Percentiles rank a stretch among this genome's conserved stretches.
phyloP scores from a whole-genome alignment of 1,140 invertebrate genomes.

The Latrodectus geometricus region DNA sequence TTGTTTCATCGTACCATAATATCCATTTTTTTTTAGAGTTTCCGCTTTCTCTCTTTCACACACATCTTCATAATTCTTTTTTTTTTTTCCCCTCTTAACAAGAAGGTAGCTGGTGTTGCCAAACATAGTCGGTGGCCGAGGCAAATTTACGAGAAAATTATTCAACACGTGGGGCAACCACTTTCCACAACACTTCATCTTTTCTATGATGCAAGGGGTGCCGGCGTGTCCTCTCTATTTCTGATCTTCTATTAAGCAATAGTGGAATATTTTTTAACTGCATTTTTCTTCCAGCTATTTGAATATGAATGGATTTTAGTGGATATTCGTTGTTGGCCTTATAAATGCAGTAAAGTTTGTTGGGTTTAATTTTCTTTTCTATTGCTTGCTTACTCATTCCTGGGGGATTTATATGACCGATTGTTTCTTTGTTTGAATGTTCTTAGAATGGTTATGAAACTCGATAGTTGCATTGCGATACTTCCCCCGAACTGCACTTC shows the following conservation, averaged over 20 bases:
- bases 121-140: background rate
- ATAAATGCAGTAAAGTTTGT: too few species aligned
- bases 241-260: slow-evolving; percentile 5
- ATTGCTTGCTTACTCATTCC: too few species aligned
- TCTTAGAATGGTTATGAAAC: too few species aligned
- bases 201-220: slow-evolving; percentile 4
- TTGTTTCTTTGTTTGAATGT: too few species aligned
- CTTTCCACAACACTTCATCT: background rate
- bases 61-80: background rate
- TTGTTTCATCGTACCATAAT: background rate
- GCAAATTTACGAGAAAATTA: slow-evolving; percentile 38
- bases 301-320: background rate
- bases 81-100: slow-evolving; percentile 3
- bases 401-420: too few species aligned
- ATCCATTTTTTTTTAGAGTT: background rate
- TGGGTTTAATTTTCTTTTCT: too few species aligned
- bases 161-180: slow-evolving; percentile 1
- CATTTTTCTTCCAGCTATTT: background rate
- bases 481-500: too few species aligned
- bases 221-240: slow-evolving; percentile 5
- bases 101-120: background rate
- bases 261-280: background rate
- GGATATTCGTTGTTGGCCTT: too few species aligned
- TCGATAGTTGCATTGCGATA: too few species aligned
- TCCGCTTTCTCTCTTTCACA: too few species aligned